These are phyloP conservation scores for Oryzias sinensis DNA, from an alignment of 2,797 vertebrate species.

Conservation along the genomic window DNA sequence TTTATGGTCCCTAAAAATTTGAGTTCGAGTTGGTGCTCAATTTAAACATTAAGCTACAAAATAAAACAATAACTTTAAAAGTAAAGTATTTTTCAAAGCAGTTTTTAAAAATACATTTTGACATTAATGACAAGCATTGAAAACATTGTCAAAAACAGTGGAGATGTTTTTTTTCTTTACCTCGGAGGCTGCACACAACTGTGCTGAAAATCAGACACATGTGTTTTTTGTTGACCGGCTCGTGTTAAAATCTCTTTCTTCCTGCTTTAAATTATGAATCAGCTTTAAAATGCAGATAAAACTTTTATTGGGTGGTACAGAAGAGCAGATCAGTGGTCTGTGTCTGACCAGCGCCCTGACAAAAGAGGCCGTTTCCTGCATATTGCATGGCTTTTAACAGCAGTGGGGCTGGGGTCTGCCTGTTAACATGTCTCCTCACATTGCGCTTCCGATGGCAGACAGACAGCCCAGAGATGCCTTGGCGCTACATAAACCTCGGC, in stretches of 20 bases:
- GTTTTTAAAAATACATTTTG: neutral
- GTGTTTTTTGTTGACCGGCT: constrained; percentile 56
- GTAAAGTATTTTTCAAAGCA: too few species aligned
- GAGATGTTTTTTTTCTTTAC: constrained; percentile 16
- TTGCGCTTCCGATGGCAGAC: constrained; percentile 67
- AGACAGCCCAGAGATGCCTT: constrained; percentile 68
- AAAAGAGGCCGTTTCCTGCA: constrained; percentile 78
- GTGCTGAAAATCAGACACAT: constrained; percentile 38
- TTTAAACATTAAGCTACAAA: too few species aligned
- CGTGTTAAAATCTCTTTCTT: constrained; percentile 75
- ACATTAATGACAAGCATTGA: neutral
- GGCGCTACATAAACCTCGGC: constrained; percentile 63
- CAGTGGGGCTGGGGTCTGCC: constrained; percentile 66
- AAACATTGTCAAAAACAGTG: neutral
- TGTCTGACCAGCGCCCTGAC: constrained; percentile 71
- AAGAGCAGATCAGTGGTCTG: constrained; percentile 64
- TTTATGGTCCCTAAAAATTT: too few species aligned
- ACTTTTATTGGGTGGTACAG: constrained; percentile 77
- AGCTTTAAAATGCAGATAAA: constrained; percentile 80
- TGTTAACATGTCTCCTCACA: constrained; percentile 81
- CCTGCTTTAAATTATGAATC: constrained; percentile 78
- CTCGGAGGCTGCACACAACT: constrained; percentile 13
- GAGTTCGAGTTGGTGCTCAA: too few species aligned
- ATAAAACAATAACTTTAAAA: too few species aligned
- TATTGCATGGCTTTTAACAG: constrained; percentile 81